These are phyloP conservation scores for Zophobas atratus DNA, from an alignment of 1,140 invertebrate species.

Conservation along the genomic window DNA sequence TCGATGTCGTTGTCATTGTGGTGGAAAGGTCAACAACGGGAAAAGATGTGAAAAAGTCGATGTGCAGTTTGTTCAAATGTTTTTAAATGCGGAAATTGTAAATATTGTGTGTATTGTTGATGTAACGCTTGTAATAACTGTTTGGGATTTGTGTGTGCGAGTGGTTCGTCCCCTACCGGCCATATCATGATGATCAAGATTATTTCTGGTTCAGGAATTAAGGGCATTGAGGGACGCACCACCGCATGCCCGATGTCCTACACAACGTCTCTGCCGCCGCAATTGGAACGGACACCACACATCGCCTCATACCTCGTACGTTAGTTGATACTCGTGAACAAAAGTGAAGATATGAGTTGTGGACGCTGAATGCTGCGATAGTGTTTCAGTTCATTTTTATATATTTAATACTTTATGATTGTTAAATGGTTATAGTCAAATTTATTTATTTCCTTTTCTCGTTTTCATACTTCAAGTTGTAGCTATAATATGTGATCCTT, in stretches of 20 bases:
- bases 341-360: slow-evolving; percentile 12
- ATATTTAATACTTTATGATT: neutral
- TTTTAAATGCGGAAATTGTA: slow-evolving; percentile 13
- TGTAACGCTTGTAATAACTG: slow-evolving; percentile 48
- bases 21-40: slow-evolving; percentile 9
- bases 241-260: slow-evolving; percentile 53
- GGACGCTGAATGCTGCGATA: slow-evolving; percentile 7
- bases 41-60: neutral
- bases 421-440: slow-evolving; percentile 27
- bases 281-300: slow-evolving; percentile 25
- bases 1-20: neutral
- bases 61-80: slow-evolving; percentile 16
- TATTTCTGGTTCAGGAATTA: slow-evolving; percentile 68
- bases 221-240: slow-evolving; percentile 64
- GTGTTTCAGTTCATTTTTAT: slow-evolving; percentile 13
- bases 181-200: slow-evolving; percentile 54
- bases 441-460: slow-evolving; percentile 25
- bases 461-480: neutral
- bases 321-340: slow-evolving; percentile 1
- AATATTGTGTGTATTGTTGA: slow-evolving; percentile 48
- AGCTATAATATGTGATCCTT: neutral
- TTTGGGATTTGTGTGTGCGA: slow-evolving; percentile 62
- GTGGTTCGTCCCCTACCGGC: slow-evolving; percentile 62
- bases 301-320: neutral
- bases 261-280: slow-evolving; percentile 16